Evolutionary conservation across 2,888 invertebrate genomes (phyloP).

Genomic region (Andrena dorsata): DNA sequence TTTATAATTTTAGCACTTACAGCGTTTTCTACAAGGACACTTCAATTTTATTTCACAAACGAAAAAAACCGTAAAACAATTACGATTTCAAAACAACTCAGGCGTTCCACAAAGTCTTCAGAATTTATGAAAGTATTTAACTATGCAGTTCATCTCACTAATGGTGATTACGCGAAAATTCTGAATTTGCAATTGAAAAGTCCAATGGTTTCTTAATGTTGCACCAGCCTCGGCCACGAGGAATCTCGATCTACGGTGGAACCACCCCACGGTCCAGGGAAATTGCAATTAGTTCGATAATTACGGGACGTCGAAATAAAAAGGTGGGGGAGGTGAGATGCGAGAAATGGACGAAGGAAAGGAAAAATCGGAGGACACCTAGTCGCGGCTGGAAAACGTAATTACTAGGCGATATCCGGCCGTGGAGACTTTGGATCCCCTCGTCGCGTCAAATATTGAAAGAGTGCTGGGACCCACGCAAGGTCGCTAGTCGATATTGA

Average conservation of each 20-base stretch:
- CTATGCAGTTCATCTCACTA: too few relatives aligned
- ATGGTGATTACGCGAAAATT: too few relatives aligned
- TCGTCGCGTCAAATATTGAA: conserved; percentile 51
- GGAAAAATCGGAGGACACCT: conserved; percentile 34
- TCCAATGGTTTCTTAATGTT: too few relatives aligned
- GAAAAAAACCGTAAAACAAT: too few relatives aligned
- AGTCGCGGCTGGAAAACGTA: conserved; percentile 29
- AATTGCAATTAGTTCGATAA: conserved; percentile 56
- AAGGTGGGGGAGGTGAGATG: background rate
- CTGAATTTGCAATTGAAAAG: too few relatives aligned
- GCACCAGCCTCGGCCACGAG: background rate
- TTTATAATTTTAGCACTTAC: too few relatives aligned
- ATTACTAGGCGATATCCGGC: conserved; percentile 54
- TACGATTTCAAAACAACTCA: too few relatives aligned
- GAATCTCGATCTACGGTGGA: background rate
- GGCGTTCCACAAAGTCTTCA: too few relatives aligned
- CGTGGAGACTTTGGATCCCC: conserved; percentile 17
- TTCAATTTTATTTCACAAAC: too few relatives aligned
- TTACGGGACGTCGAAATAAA: conserved; percentile 48
- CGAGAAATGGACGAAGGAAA: background rate
- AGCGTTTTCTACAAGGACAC: too few relatives aligned
- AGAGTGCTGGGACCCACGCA: conserved; percentile 20
- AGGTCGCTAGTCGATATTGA: conserved; percentile 36
- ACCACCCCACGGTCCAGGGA: background rate
- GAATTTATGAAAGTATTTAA: too few relatives aligned